Evolutionary conservation across 1,140 invertebrate species (phyloP).

Genomic region (Drosophila murphyi): DNA sequence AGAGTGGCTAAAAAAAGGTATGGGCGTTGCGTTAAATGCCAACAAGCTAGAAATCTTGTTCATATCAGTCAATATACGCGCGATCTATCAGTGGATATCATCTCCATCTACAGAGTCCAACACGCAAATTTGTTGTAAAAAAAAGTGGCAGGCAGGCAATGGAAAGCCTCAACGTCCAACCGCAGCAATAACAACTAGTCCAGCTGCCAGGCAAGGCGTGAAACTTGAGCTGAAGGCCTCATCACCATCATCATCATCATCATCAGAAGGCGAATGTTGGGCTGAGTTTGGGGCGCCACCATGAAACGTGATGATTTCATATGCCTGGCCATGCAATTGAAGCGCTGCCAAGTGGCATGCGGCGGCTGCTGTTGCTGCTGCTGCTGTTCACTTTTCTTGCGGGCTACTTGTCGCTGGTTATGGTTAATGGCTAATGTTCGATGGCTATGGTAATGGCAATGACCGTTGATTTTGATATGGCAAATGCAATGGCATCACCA

Average conservation of each 20-base stretch:
- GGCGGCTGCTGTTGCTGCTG: constrained; percentile 11
- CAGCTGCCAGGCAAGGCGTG: constrained; percentile 43
- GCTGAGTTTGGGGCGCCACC: constrained; percentile 36
- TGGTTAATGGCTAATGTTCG: constrained; percentile 22
- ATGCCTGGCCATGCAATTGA: constrained; percentile 35
- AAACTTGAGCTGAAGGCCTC: constrained; percentile 44
- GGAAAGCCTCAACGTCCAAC: constrained; percentile 16
- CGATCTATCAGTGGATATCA: constrained; percentile 11
- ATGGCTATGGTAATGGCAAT: constrained; percentile 41
- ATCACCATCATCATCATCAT: constrained; percentile 16
- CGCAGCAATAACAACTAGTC: constrained; percentile 35
- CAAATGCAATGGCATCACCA: constrained; percentile 1
- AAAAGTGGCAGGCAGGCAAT: constrained; percentile 21
- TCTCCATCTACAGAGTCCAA: constrained; percentile 24
- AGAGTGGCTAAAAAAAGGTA: constrained; percentile 6
- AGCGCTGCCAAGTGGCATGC: constrained; percentile 45
- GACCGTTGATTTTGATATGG: constrained; percentile 49
- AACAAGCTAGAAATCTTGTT: constrained; percentile 33
- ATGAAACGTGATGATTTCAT: constrained; percentile 46
- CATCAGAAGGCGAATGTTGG: constrained; percentile 13
- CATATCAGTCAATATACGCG: constrained; percentile 26
- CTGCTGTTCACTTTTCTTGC: constrained; percentile 8
- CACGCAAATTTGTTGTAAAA: constrained; percentile 53
- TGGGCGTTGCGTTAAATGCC: constrained; percentile 34
- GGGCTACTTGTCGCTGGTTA: constrained; percentile 44